Evolutionary conservation across 2,113 vertebrate genomes (phyloP).

Genomic region (Microtus richardsoni): DNA sequence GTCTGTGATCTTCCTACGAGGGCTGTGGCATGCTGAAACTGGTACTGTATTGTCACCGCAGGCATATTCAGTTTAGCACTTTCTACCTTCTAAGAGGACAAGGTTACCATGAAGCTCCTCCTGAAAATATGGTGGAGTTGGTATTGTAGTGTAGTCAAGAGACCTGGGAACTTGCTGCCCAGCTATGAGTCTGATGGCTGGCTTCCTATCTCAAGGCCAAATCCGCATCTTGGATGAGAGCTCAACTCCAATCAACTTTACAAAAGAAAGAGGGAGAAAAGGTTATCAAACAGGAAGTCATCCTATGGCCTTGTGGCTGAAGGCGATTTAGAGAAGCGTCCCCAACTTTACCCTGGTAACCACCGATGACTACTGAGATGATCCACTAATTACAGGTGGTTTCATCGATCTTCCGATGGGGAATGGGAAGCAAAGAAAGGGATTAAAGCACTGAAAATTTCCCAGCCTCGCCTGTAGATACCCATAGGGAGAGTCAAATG

Average conservation of each 20-base stretch:
- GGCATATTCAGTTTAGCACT: not conserved
- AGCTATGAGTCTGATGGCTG: not conserved
- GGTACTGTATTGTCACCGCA: not conserved
- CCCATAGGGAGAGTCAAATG: not conserved
- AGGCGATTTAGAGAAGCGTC: not conserved
- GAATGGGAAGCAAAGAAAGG: conserved; percentile 7
- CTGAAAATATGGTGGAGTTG: conserved; percentile 43
- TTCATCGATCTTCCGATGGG: not conserved
- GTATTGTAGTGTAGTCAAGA: not conserved
- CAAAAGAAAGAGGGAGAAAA: conserved; percentile 19
- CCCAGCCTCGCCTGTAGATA: not conserved
- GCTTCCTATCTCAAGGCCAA: conserved; percentile 16
- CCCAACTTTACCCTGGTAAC: not conserved
- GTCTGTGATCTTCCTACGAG: not conserved
- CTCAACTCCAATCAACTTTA: not conserved
- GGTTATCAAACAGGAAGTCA: not conserved
- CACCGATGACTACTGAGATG: not conserved
- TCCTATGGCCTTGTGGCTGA: not conserved
- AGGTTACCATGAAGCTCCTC: conserved; percentile 39
- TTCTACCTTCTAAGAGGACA: conserved; percentile 46
- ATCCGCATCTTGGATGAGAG: not conserved
- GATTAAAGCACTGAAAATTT: not conserved
- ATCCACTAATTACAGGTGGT: not conserved
- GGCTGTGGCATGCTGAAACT: not conserved
- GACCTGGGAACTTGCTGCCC: not conserved